Evolutionary conservation across 2,888 invertebrate genomes (phyloP), one percentile per base, ranked within the genome.

Genomic region (Teleogryllus oceanicus): DNA sequence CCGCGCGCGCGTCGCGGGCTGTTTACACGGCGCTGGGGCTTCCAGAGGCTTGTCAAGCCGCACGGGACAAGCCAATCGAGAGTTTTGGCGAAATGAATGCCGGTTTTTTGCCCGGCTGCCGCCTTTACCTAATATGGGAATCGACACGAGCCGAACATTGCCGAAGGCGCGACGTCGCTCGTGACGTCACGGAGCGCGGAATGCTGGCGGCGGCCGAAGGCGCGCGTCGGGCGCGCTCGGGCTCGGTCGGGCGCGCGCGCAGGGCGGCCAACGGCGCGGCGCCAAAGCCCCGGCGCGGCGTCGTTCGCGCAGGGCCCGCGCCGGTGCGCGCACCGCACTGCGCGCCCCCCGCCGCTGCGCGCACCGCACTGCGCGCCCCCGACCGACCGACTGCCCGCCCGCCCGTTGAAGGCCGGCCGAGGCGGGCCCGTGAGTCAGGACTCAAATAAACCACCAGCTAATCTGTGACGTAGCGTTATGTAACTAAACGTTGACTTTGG

Each of bases 61-160:
- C 37, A 37, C 37, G 37, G 37, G 37, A 37, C 37, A 8, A 37
- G 8, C 37, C 37, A 37, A 37, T 37, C 37, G 37, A 37, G 37
- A 37, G 8, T 37, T 37, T 37, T 37, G 37, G 37, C 37, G 37
- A 1, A 37, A 8, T 37, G 37, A 37, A 37, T 8, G 37, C 37
- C 37, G 37, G 37, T 37, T 37, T 37, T 37, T 37, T 37, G 37
- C 37, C 37, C 37, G 5, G 37, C 37, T 37, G 8, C 37, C 1
- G 37, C 5, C 37, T 37, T 37, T 37, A 37, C 37, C 37, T 37
- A 37, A 37, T 37, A 37, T 37, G 37, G 37, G 37, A 37, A 37
- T 37, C 37, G 37, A 37, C 37, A 8, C 37, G 82, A 82, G 83
- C 84, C 85, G 84, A 84, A 83, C 83, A 83, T 83, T 82, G 82